Evolutionary conservation across 2,888 invertebrate species (phyloP).

Genomic region (Andrena camellia): DNA sequence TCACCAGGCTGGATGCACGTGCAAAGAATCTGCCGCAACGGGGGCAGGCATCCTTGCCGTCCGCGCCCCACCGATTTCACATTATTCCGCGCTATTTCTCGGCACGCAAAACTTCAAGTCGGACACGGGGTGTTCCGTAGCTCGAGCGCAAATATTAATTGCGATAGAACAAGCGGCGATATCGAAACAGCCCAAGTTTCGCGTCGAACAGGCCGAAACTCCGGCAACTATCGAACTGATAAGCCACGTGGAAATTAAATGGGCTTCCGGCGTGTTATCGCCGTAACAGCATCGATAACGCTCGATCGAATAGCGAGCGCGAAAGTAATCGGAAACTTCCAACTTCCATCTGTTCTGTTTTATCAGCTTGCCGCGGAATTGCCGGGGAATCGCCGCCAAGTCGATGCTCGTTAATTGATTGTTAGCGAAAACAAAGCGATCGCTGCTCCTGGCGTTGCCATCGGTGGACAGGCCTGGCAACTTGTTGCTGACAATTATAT

Average conservation of each 20-base stretch:
- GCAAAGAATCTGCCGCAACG: neutral
- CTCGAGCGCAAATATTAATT: slow-evolving; percentile 2
- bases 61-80: neutral
- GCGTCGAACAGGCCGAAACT: neutral
- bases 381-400: neutral
- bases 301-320: neutral
- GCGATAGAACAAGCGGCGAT: neutral
- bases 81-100: neutral
- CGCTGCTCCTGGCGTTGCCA: neutral
- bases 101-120: neutral
- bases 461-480: neutral
- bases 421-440: slow-evolving; percentile 21
- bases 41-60: too few relatives aligned
- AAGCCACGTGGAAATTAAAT: slow-evolving; percentile 21
- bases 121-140: neutral
- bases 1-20: slow-evolving; percentile 28
- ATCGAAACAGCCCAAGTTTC: slow-evolving; percentile 11
- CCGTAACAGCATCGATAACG: neutral
- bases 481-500: slow-evolving; percentile 24
- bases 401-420: slow-evolving; percentile 19
- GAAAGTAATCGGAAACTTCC: slow-evolving; percentile 37
- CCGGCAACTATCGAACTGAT: slow-evolving; percentile 1
- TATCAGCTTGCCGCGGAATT: neutral
- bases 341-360: neutral
- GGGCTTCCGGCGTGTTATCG: slow-evolving; percentile 8